Percentiles rank a stretch among this genome's conserved stretches.
Evolutionary conservation across 1,140 invertebrate genomes (phyloP).

Genomic region (Drosophila littoralis): DNA sequence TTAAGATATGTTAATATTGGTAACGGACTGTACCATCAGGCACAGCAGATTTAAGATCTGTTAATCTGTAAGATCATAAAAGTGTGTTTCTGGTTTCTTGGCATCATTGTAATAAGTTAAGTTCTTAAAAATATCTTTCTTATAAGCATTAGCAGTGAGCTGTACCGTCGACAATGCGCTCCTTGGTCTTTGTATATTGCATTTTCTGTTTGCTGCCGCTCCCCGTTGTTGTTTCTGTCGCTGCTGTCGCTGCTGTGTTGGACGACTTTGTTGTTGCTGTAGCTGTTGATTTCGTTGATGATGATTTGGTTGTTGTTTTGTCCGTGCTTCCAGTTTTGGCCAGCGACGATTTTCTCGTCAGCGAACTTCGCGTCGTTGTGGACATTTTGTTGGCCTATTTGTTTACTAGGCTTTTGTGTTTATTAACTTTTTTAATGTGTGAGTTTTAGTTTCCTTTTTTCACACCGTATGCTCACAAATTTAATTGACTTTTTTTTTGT

Average conservation of each 20-base stretch:
- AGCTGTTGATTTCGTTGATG: slow-evolving; percentile 49
- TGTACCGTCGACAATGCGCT: slow-evolving; percentile 84
- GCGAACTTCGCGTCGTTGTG: slow-evolving; percentile 77
- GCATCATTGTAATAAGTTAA: too few species aligned
- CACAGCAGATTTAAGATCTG: not conserved
- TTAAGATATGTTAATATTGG: too few species aligned
- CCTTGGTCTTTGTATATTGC: slow-evolving; percentile 78
- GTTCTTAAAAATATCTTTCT: not conserved
- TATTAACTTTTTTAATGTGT: slow-evolving; percentile 42
- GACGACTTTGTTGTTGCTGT: slow-evolving; percentile 41
- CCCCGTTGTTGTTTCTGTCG: slow-evolving; percentile 39
- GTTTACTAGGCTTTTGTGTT: slow-evolving; percentile 59
- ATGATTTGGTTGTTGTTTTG: slow-evolving; percentile 55
- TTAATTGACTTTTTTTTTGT: slow-evolving; percentile 41
- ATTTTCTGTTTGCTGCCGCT: slow-evolving; percentile 77
- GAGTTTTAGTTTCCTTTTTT: slow-evolving; percentile 34
- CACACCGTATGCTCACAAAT: slow-evolving; percentile 39
- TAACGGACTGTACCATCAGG: not conserved
- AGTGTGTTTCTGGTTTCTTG: not conserved
- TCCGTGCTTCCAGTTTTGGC: slow-evolving; percentile 61
- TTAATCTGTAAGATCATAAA: too few species aligned
- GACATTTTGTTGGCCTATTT: slow-evolving; percentile 73
- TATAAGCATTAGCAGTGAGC: not conserved
- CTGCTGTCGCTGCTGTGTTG: slow-evolving; percentile 33
- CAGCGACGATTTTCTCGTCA: slow-evolving; percentile 75